Percentiles rank a stretch among this genome's conserved stretches.
phyloP scores from a whole-genome alignment of 2,888 invertebrate species.

The Platycnemis pennipes region DNA sequence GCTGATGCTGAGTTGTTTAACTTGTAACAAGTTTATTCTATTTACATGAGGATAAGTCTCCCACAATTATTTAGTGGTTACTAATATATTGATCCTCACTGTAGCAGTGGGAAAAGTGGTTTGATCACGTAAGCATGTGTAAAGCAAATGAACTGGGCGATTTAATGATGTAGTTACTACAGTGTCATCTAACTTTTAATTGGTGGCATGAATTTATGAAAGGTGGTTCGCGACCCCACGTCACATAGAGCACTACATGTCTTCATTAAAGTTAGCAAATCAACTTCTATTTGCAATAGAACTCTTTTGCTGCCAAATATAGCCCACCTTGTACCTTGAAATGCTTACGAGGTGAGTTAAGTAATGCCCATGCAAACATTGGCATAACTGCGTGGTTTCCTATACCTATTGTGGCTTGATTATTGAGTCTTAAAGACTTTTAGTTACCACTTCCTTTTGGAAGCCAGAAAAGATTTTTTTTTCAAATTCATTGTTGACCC shows the following conservation, averaged over 20 bases:
- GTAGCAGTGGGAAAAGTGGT: conserved; percentile 43
- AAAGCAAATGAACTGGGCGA: conserved; percentile 35
- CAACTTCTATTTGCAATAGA: neutral
- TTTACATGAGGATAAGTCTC: conserved; percentile 55
- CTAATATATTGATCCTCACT: conserved; percentile 51
- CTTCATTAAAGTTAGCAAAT: neutral
- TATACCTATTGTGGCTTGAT: neutral
- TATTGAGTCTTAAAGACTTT: conserved; percentile 64
- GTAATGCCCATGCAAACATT: neutral
- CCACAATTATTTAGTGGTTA: conserved; percentile 57
- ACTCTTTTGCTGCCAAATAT: conserved; percentile 7
- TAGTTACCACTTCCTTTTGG: conserved; percentile 63
- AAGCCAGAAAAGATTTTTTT: conserved; percentile 31
- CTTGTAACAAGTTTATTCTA: conserved; percentile 51
- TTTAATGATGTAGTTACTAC: conserved; percentile 38
- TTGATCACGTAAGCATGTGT: conserved; percentile 18
- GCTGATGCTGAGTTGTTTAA: conserved; percentile 34
- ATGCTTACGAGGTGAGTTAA: conserved; percentile 18
- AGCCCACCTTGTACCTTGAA: conserved; percentile 30
- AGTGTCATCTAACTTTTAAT: neutral
- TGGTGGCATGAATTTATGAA: neutral
- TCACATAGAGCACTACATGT: conserved; percentile 52
- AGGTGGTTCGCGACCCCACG: conserved; percentile 19
- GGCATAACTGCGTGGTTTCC: neutral
- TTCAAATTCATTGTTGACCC: conserved; percentile 16